Conservation (phyloP, 2,113 vertebrate species). For the Scolopax mira region DNA sequence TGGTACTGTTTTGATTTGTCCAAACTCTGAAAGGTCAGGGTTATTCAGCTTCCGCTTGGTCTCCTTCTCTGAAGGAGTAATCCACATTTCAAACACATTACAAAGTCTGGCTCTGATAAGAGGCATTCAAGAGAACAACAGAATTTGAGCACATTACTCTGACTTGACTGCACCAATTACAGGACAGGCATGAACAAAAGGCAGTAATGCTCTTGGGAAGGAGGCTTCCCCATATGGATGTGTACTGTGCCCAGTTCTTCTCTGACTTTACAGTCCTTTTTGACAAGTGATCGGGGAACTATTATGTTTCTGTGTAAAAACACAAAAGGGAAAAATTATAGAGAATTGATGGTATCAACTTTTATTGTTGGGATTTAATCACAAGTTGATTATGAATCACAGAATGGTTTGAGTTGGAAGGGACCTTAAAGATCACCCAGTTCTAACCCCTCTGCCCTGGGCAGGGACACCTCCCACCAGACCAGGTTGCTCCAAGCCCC, state of each 20-base stretch:
- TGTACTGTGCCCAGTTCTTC: not conserved
- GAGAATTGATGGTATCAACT: not conserved
- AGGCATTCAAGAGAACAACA: constrained; percentile 24
- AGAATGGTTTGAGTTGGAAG: no score
- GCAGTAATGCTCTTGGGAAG: constrained; percentile 24
- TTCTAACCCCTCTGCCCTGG: no score
- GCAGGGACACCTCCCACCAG: no score
- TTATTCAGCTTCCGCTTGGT: constrained; percentile 57
- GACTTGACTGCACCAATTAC: constrained; percentile 49
- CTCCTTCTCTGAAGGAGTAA: constrained; percentile 51
- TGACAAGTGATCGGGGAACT: constrained; percentile 20
- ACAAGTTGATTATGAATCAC: not conserved
- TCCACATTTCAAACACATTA: constrained; percentile 51
- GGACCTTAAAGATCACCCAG: no score
- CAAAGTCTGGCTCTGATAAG: constrained; percentile 53
- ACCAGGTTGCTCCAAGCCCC: no score
- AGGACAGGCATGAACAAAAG: constrained; percentile 48
- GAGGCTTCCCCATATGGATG: constrained; percentile 17
- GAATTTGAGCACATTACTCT: constrained; percentile 39
- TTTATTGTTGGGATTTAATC: constrained; percentile 9
- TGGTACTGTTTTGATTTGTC: not conserved
- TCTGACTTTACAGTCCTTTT: not conserved
- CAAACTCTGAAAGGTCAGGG: constrained; percentile 32
- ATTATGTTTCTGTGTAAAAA: not conserved
- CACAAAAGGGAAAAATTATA: not conserved